Percentiles rank a stretch among this genome's conserved stretches.
Conservation (phyloP, 2,888 invertebrate species). For the Eumerus sabulonum region DNA sequence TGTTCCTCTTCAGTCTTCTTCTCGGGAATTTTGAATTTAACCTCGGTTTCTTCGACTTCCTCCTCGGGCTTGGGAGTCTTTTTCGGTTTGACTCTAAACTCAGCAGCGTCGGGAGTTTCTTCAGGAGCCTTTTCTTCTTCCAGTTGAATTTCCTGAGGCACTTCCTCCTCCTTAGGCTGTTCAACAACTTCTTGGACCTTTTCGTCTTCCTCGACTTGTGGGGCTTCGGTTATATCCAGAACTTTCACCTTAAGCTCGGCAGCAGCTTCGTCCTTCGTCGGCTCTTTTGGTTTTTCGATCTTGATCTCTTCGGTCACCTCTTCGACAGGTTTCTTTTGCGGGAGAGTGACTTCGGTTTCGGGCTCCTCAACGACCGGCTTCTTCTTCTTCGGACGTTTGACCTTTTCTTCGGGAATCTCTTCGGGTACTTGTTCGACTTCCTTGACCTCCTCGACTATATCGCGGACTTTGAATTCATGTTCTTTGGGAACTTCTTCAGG, state of each 20-base stretch:
- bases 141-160: constrained; percentile 47
- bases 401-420: constrained; percentile 72
- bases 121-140: constrained; percentile 72
- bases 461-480: constrained; percentile 46
- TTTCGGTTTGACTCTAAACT: constrained; percentile 73
- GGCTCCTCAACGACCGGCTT: constrained; percentile 72
- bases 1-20: constrained; percentile 71
- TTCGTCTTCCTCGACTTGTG: constrained; percentile 53
- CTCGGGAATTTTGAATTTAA: constrained; percentile 70
- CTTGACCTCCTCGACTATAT: constrained; percentile 73
- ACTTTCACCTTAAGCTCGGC: constrained; percentile 72
- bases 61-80: constrained; percentile 50
- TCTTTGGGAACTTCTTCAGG: constrained; percentile 64
- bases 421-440: constrained; percentile 64
- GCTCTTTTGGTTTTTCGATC: constrained; percentile 73
- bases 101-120: constrained; percentile 72
- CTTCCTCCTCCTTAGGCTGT: constrained; percentile 70
- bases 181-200: constrained; percentile 71
- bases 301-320: constrained; percentile 62
- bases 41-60: constrained; percentile 65
- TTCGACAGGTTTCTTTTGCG: constrained; percentile 73
- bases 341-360: constrained; percentile 74
- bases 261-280: constrained; percentile 73
- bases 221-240: constrained; percentile 52
- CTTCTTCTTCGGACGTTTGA: constrained; percentile 73